phyloP scores from a whole-genome alignment of 2,113 vertebrate species.

The Girardinichthys multiradiatus region DNA sequence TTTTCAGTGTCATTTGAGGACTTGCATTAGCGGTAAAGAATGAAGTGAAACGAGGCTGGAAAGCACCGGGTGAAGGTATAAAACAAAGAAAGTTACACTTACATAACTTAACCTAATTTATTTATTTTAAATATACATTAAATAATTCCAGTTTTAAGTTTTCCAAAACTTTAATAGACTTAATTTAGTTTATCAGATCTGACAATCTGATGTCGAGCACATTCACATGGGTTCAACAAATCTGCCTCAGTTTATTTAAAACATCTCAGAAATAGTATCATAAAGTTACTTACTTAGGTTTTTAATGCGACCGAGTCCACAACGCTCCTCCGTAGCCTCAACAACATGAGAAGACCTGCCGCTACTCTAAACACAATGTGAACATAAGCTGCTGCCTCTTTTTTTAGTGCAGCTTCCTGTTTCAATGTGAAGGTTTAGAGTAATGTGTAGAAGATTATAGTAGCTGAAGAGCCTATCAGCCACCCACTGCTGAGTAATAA shows the following conservation, averaged over 20 bases:
- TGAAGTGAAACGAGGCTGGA: constrained; percentile 8
- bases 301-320: not conserved
- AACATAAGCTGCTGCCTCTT: not conserved
- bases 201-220: not conserved
- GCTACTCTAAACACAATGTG: not conserved
- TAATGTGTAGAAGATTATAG: constrained; percentile 29
- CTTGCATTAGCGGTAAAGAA: not conserved
- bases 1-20: not conserved
- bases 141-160: not conserved
- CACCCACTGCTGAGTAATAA: not conserved
- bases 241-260: not conserved
- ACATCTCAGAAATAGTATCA: not conserved
- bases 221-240: not conserved
- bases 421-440: not conserved
- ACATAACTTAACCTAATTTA: fast-evolving
- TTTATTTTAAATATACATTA: not conserved
- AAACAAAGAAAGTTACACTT: not conserved
- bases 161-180: not conserved
- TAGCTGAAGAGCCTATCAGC: not conserved
- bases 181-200: not conserved
- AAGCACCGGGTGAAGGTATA: not conserved
- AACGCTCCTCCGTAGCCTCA: not conserved
- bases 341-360: not conserved
- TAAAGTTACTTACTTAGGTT: constrained; percentile 27
- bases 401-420: constrained; percentile 42